Evolutionary conservation across 2,888 invertebrate genomes (phyloP).

Genomic region (Nymphalis c-album): DNA sequence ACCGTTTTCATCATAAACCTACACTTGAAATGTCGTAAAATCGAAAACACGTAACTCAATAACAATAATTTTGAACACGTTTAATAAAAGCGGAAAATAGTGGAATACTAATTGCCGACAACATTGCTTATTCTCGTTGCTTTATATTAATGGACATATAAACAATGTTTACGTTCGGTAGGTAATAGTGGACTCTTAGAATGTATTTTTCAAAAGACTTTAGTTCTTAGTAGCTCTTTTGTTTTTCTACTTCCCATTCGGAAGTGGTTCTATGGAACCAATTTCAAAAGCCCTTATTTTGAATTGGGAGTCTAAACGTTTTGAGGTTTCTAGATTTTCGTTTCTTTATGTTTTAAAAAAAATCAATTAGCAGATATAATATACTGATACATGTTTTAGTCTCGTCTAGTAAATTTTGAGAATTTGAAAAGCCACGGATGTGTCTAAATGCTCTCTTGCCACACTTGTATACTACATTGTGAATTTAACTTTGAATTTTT

Average conservation of each 20-base stretch:
- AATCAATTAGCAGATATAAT: too few species aligned
- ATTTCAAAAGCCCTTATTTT: too few species aligned
- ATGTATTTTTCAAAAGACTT: background rate
- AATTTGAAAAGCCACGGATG: too few species aligned
- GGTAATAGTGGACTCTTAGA: background rate
- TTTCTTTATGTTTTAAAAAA: too few species aligned
- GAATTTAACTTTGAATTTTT: too few species aligned
- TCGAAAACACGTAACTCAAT: slow-evolving; percentile 5
- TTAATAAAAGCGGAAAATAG: slow-evolving; percentile 12
- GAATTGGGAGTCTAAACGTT: too few species aligned
- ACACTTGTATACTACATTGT: too few species aligned
- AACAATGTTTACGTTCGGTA: background rate
- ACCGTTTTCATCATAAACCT: slow-evolving; percentile 2
- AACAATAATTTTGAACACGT: slow-evolving; percentile 7
- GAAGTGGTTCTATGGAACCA: too few species aligned
- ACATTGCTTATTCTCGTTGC: slow-evolving; percentile 1
- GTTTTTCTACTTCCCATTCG: background rate
- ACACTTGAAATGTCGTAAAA: slow-evolving; percentile 3
- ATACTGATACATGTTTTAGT: too few species aligned
- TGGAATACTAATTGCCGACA: slow-evolving; percentile 19
- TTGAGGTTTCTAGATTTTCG: too few species aligned
- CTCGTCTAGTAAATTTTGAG: too few species aligned
- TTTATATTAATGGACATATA: background rate
- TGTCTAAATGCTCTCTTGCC: too few species aligned
- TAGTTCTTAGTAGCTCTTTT: background rate